These are phyloP conservation scores for Phylloscopus collybita DNA, from an alignment of 2,797 vertebrate species.

Conservation along the genomic window DNA sequence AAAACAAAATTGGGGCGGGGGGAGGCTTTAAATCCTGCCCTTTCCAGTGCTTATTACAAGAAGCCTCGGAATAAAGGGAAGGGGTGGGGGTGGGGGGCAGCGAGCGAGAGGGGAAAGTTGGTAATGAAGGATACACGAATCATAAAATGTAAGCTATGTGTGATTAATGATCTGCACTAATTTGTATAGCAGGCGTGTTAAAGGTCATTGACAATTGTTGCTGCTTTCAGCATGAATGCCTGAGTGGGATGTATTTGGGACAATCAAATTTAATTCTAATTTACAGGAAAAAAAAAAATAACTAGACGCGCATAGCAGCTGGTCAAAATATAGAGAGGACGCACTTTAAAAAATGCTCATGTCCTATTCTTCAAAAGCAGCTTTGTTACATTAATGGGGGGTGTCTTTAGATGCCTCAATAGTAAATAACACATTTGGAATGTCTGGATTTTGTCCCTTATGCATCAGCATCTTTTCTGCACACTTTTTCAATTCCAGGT, in stretches of 20 bases:
- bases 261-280: conserved; percentile 60
- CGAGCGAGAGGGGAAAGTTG: conserved; percentile 18
- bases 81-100: neutral
- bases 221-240: conserved; percentile 68
- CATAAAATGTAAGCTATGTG: conserved; percentile 66
- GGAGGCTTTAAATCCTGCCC: neutral
- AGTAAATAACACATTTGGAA: conserved; percentile 29
- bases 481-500: neutral
- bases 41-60: conserved; percentile 10
- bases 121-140: conserved; percentile 63
- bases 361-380: neutral
- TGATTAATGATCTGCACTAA: conserved; percentile 70
- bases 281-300: conserved; percentile 1
- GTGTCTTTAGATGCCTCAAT: neutral
- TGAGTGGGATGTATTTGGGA: conserved; percentile 62
- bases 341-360: neutral
- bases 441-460: conserved; percentile 21
- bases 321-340: neutral
- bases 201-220: conserved; percentile 75
- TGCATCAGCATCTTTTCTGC: conserved; percentile 7
- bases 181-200: conserved; percentile 72
- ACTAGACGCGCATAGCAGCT: neutral
- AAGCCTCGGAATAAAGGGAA: neutral
- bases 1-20: neutral
- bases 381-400: neutral